Percentiles rank a stretch among this genome's conserved stretches.
Evolutionary conservation across 1,140 invertebrate genomes (phyloP).

Genomic region (Pteromalus puparum): DNA sequence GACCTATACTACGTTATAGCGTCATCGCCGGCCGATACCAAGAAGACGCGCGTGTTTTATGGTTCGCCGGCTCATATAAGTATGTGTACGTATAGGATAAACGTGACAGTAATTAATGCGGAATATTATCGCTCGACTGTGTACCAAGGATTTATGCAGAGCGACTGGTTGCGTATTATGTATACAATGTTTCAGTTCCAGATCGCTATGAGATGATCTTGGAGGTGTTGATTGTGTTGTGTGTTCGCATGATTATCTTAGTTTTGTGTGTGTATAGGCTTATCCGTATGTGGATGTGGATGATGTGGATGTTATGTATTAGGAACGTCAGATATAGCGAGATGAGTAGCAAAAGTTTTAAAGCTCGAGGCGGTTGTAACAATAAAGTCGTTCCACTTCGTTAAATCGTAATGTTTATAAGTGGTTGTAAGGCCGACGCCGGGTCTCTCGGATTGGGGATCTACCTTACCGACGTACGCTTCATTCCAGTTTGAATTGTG

Average conservation of each 20-base stretch:
- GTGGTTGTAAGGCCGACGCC: background rate
- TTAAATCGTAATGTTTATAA: background rate
- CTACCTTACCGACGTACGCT: background rate
- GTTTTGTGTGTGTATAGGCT: too few species aligned
- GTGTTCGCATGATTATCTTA: background rate
- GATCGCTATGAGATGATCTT: background rate
- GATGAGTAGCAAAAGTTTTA: background rate
- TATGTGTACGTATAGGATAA: background rate
- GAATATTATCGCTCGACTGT: background rate
- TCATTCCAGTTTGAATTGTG: too few species aligned
- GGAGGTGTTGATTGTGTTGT: background rate
- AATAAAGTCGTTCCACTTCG: background rate
- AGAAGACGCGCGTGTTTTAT: background rate
- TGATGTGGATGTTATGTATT: too few species aligned
- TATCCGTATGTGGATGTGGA: too few species aligned
- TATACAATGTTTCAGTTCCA: background rate
- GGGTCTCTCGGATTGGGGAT: background rate
- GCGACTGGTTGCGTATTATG: background rate
- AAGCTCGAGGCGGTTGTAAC: too few species aligned
- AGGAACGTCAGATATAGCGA: background rate
- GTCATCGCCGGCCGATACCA: slow-evolving; percentile 19
- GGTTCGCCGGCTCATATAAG: background rate
- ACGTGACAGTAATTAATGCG: slow-evolving; percentile 37
- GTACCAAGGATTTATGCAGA: slow-evolving; percentile 31
- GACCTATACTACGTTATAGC: background rate